Percentiles rank a stretch among this genome's conserved stretches.
phyloP scores from a whole-genome alignment of 2,113 vertebrate species.

The Corythoichthys intestinalis region DNA sequence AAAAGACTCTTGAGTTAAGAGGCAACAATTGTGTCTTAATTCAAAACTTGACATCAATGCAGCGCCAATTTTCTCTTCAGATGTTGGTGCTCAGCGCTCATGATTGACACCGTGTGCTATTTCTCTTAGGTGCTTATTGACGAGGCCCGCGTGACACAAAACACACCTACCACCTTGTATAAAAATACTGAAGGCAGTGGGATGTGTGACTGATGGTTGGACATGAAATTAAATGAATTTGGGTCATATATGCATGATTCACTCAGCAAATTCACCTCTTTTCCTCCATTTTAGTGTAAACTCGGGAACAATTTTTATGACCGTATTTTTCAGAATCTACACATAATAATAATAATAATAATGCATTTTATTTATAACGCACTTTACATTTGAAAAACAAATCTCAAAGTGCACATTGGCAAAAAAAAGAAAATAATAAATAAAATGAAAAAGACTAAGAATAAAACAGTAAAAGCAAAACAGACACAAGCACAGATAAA shows the following conservation, averaged over 20 bases:
- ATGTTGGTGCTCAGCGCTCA: background rate
- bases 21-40: background rate
- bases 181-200: slow-evolving; percentile 24
- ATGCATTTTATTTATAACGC: too few relatives aligned
- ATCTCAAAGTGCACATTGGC: too few relatives aligned
- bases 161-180: slow-evolving; percentile 20
- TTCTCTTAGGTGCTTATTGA: slow-evolving; percentile 29
- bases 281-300: background rate
- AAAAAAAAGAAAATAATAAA: too few relatives aligned
- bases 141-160: slow-evolving; percentile 7
- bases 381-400: too few relatives aligned
- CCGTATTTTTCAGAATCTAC: too few relatives aligned
- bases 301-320: slow-evolving; percentile 14
- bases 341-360: too few relatives aligned
- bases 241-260: slow-evolving; percentile 26
- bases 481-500: too few relatives aligned
- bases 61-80: background rate
- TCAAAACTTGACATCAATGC: background rate
- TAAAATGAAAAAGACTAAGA: too few relatives aligned
- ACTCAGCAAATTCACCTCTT: slow-evolving; percentile 38
- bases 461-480: too few relatives aligned
- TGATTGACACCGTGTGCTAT: slow-evolving; percentile 27
- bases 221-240: slow-evolving; percentile 34
- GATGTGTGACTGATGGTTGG: slow-evolving; percentile 31
- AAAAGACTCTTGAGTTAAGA: slow-evolving; percentile 14